Percentiles rank a stretch among this genome's conserved stretches.
Evolutionary conservation across 1,140 invertebrate genomes (phyloP).

Genomic region (Wasmannia auropunctata): DNA sequence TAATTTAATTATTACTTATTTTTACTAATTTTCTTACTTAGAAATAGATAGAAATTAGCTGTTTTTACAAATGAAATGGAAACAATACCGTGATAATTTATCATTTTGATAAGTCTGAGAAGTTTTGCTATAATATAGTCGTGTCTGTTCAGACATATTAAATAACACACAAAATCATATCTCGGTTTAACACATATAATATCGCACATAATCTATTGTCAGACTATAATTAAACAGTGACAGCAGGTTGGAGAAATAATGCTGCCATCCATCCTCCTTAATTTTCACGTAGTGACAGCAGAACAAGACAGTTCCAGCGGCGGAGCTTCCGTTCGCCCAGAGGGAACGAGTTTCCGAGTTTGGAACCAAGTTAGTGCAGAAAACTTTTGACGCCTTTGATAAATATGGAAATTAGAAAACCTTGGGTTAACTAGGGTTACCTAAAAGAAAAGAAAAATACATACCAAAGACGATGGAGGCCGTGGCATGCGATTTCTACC

Average conservation of each 20-base stretch:
- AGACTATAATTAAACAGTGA: slow-evolving; percentile 44
- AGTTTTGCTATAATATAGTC: neutral
- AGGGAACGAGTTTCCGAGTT: slow-evolving; percentile 55
- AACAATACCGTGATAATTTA: neutral
- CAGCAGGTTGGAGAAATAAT: slow-evolving; percentile 49
- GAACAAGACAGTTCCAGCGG: slow-evolving; percentile 49
- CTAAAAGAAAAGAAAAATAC: slow-evolving; percentile 45
- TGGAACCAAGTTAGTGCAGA: slow-evolving; percentile 52
- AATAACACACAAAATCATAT: neutral
- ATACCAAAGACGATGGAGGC: neutral
- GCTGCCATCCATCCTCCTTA: slow-evolving; percentile 45
- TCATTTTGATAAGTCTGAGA: neutral
- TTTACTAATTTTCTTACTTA: neutral
- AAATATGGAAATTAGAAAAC: slow-evolving; percentile 77
- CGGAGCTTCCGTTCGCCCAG: slow-evolving; percentile 22
- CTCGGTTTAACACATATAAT: slow-evolving; percentile 8
- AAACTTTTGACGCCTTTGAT: slow-evolving; percentile 67
- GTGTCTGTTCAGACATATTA: neutral
- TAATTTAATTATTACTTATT: neutral
- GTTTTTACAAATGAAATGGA: neutral
- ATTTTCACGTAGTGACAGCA: slow-evolving; percentile 54
- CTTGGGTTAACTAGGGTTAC: slow-evolving; percentile 60
- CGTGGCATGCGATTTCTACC: neutral
- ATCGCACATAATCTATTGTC: slow-evolving; percentile 38
- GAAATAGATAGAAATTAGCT: neutral